Evolutionary conservation across 2,797 vertebrate species (phyloP), one percentile per base, ranked within the genome.

Genomic region (Clarias laeviceps): DNA sequence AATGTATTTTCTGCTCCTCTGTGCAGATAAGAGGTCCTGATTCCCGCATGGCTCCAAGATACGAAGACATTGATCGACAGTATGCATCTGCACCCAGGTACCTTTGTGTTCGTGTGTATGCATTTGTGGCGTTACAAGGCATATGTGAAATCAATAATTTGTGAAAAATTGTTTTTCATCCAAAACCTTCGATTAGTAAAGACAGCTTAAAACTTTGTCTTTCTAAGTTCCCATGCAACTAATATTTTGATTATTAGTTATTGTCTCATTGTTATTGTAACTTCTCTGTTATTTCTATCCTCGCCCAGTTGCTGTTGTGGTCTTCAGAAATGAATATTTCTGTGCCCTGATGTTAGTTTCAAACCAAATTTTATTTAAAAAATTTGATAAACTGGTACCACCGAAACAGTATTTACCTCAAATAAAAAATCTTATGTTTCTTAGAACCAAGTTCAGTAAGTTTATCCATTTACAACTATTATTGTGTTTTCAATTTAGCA

Each of bases 71-170:
- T 74, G 97, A 97, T 85, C 92, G 94, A 12, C 95, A 95, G 79
- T 96, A 96, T 34, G 91, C 94, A 7, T 93, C 96, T 14, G 93
- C 96, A 73, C 94, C 96, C 93, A 97, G 97, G 97, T 99, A 95
- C 40, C 70, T 76, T 11, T 82, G 5, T 22, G 68, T 45, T 8
- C 84, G 78, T 83, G 59, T 15, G 50, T 84, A 57, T 68, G 56
- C n/a, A 34, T n/a, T n/a, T 64, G 32, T 40, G 6, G 22, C 37
- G 2, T 17, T 74, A 54, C 17, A 29, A 73, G 70, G 24, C 12
- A 27, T 50, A n/a, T n/a, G 1, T 73, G 20, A 1, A 45, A 40
- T 73, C 70, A 73, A 27, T 50, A 54, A 50, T 14, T 22, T 69
- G 32, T 3, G 2, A 5, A 6, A 6, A 73, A 15, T 54, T 50